These are phyloP conservation scores for Drosophila engyochracea DNA, from an alignment of 2,888 invertebrate species.

Conservation along the genomic window DNA sequence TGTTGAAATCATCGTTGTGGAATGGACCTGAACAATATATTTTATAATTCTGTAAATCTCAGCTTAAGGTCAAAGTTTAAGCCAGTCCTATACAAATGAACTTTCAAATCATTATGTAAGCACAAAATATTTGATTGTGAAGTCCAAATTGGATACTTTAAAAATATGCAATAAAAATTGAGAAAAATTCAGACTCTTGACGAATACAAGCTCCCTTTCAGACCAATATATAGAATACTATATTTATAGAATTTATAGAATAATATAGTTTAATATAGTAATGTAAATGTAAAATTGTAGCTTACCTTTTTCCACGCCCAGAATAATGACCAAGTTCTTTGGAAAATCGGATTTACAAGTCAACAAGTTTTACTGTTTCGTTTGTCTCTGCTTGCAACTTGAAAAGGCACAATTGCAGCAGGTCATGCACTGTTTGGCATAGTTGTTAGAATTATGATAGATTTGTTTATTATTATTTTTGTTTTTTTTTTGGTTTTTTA, in stretches of 20 bases:
- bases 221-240: not conserved
- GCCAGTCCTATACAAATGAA: constrained; percentile 37
- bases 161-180: not conserved
- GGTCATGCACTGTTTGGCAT: constrained; percentile 55
- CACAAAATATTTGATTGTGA: constrained; percentile 10
- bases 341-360: constrained; percentile 18
- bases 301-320: constrained; percentile 35
- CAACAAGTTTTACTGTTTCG: constrained; percentile 46
- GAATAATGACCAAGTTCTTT: constrained; percentile 1
- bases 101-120: constrained; percentile 12
- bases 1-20: constrained; percentile 32
- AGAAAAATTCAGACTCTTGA: not conserved
- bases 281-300: not conserved
- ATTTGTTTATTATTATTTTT: constrained; percentile 10
- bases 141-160: not conserved
- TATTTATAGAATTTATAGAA: too few relatives aligned
- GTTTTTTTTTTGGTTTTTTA: not conserved
- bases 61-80: constrained; percentile 4
- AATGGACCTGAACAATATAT: constrained; percentile 29
- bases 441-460: constrained; percentile 45
- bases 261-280: not conserved
- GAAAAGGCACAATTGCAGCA: constrained; percentile 64
- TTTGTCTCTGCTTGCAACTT: constrained; percentile 33
- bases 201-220: not conserved
- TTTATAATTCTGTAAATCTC: constrained; percentile 12